Evolutionary conservation across 2,113 vertebrate species (phyloP).

Genomic region (Sinocyclocheilus anophthalmus): DNA sequence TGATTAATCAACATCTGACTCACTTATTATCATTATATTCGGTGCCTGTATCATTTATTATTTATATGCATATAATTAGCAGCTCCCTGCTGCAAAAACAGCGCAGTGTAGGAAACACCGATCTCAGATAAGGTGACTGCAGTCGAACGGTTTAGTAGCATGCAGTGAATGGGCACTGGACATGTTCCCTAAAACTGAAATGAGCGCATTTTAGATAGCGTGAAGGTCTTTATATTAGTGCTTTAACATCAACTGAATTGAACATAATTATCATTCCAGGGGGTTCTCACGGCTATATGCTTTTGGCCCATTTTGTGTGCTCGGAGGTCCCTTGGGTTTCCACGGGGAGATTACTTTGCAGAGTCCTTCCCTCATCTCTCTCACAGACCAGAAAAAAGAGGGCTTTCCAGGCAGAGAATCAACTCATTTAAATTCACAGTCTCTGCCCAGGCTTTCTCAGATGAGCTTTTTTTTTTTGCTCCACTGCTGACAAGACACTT

Average conservation of each 20-base stretch:
- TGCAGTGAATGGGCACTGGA: not conserved
- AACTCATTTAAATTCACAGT: conserved; percentile 76
- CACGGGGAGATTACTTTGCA: conserved; percentile 57
- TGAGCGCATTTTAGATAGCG: not conserved
- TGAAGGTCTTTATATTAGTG: not conserved
- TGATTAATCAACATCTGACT: not conserved
- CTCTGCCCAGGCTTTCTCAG: conserved; percentile 69
- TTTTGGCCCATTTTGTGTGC: conserved; percentile 52
- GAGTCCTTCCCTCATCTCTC: not conserved
- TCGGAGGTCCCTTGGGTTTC: conserved; percentile 48
- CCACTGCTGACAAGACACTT: conserved; percentile 74
- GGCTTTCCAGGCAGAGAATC: conserved; percentile 57
- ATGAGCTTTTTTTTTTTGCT: conserved; percentile 68
- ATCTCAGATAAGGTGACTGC: not conserved
- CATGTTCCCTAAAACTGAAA: not conserved
- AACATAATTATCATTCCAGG: conserved; percentile 59
- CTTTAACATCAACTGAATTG: not conserved
- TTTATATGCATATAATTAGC: not conserved
- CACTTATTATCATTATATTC: not conserved
- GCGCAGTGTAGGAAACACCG: not conserved
- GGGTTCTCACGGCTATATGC: conserved; percentile 35
- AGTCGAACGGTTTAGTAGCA: not conserved
- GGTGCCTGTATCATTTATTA: not conserved
- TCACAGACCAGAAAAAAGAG: conserved; percentile 13
- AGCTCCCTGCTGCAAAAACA: not conserved